A percentile compares a stretch with the other conserved stretches of the same genome.
These are phyloP conservation scores for Julus scanicus DNA, from an alignment of 2,888 invertebrate species.

Conservation along the genomic window DNA sequence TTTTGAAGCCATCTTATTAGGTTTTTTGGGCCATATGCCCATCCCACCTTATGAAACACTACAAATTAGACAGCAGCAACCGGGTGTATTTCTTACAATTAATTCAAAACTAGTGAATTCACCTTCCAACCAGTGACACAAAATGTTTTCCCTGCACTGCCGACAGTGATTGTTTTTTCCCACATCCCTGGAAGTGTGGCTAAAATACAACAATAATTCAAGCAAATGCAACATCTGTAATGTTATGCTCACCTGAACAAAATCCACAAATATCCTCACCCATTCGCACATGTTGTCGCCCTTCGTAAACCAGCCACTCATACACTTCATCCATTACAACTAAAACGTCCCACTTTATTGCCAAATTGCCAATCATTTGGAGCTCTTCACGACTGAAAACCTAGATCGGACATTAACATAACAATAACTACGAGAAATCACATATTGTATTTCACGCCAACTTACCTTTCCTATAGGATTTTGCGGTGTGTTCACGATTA, in stretches of 20 bases:
- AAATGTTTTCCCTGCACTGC: conserved; percentile 98
- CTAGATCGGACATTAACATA: conserved; percentile 60
- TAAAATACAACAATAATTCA: conserved; percentile 59
- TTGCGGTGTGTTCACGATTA: conserved; percentile 95
- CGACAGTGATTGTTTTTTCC: conserved; percentile 95
- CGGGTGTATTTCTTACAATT: neutral
- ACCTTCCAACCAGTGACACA: conserved; percentile 97
- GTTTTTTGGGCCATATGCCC: conserved; percentile 90
- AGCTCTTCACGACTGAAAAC: conserved; percentile 66
- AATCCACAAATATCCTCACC: conserved; percentile 70
- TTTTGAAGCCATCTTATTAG: conserved; percentile 82
- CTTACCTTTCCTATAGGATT: conserved; percentile 95
- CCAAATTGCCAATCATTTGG: conserved; percentile 81
- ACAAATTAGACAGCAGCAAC: neutral
- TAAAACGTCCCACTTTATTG: conserved; percentile 90
- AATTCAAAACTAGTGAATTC: neutral
- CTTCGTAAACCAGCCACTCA: conserved; percentile 93
- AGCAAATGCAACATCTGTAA: conserved; percentile 7
- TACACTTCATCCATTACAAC: conserved; percentile 98
- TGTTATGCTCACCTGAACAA: too few relatives aligned
- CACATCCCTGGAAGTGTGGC: conserved; percentile 96
- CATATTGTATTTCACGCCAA: too few relatives aligned
- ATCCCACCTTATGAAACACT: conserved; percentile 75
- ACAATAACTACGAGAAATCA: too few relatives aligned
- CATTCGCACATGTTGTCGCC: conserved; percentile 86